Percentiles rank a stretch among this genome's conserved stretches.
These are phyloP conservation scores for Glareola pratincola DNA, from an alignment of 2,113 vertebrate species.

Conservation along the genomic window DNA sequence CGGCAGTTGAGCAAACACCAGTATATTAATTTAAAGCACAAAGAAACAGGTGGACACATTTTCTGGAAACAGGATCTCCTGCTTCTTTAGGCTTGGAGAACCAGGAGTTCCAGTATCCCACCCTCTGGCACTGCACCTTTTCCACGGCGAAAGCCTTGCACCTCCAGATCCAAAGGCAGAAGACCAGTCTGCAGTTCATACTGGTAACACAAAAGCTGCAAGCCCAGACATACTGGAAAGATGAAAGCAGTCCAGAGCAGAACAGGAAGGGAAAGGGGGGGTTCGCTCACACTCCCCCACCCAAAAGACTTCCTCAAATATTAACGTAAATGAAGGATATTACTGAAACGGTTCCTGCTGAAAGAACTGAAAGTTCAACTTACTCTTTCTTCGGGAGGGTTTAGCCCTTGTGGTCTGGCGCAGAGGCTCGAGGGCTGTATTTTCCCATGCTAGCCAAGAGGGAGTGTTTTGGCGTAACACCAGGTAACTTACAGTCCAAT, in stretches of 20 bases:
- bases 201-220: not conserved
- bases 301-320: not conserved
- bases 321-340: fast-evolving
- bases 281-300: not conserved
- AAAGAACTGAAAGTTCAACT: not conserved
- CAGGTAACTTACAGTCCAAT: not conserved
- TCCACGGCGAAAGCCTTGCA: fast-evolving
- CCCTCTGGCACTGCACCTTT: not conserved
- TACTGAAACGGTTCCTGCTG: not conserved
- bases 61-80: not conserved
- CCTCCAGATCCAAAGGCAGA: not conserved
- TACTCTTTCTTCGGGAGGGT: not conserved
- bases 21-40: not conserved
- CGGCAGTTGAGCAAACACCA: not conserved
- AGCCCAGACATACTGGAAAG: not conserved
- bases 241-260: not conserved
- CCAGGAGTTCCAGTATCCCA: not conserved
- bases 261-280: not conserved
- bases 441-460: not conserved
- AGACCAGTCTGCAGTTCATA: not conserved
- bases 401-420: not conserved
- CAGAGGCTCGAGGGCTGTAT: not conserved
- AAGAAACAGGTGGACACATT: not conserved
- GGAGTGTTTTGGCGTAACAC: not conserved
- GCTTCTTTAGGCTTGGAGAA: not conserved